Conservation (phyloP, 1,140 invertebrate species). For the Periplaneta americana region DNA sequence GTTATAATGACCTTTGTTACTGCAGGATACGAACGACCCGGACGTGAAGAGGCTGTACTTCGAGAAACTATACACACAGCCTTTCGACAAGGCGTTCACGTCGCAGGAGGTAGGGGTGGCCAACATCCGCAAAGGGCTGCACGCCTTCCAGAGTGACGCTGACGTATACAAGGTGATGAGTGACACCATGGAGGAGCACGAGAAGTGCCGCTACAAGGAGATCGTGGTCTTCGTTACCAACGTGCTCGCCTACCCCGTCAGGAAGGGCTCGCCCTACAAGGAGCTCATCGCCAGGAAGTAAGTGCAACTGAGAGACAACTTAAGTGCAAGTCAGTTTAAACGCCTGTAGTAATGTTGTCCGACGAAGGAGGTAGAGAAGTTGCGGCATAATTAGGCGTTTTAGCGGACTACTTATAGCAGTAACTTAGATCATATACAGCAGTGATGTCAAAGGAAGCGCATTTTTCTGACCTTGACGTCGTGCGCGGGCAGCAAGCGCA, state of each 20-base stretch:
- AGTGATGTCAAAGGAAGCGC: no score
- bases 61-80: slow-evolving; percentile 1
- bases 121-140: background rate
- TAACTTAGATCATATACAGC: no score
- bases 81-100: background rate
- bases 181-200: slow-evolving; percentile 54
- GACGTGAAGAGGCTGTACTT: background rate
- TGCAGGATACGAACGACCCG: background rate
- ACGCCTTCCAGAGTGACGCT: slow-evolving; percentile 3
- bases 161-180: slow-evolving; percentile 52
- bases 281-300: slow-evolving; percentile 41
- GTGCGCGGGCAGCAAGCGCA: no score
- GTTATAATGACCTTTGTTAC: no score
- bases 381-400: no score
- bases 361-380: no score
- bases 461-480: no score
- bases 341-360: background rate
- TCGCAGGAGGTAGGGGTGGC: background rate
- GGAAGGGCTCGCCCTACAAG: slow-evolving; percentile 51
- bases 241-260: slow-evolving; percentile 45
- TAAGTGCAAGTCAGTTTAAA: no score
- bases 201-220: slow-evolving; percentile 58
- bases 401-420: no score
- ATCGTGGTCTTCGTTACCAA: slow-evolving; percentile 50
- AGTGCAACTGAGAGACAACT: background rate